Evolutionary conservation across 2,113 vertebrate species (phyloP).

Genomic region (Callipepla californica): DNA sequence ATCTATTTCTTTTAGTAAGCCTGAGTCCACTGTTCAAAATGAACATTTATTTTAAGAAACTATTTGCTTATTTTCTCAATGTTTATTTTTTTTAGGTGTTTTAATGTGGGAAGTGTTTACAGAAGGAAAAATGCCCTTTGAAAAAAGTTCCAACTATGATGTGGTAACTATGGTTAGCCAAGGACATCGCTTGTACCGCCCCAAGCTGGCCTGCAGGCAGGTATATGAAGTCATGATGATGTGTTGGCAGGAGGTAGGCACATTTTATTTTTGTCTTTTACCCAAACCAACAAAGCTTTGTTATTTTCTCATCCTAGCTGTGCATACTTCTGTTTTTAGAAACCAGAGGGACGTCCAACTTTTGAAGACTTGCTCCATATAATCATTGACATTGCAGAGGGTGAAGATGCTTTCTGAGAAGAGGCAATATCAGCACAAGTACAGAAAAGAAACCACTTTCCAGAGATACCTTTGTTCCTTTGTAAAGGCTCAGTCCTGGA

Average conservation of each 20-base stretch:
- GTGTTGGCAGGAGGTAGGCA: slow-evolving; percentile 91
- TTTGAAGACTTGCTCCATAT: slow-evolving; percentile 78
- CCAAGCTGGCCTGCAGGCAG: slow-evolving; percentile 82
- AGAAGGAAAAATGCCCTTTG: slow-evolving; percentile 93
- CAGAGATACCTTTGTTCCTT: not conserved
- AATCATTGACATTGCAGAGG: slow-evolving; percentile 79
- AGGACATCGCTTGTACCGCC: slow-evolving; percentile 89
- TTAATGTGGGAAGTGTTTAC: slow-evolving; percentile 97
- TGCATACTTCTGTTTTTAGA: slow-evolving; percentile 71
- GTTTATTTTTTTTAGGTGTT: slow-evolving; percentile 80
- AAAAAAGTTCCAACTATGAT: slow-evolving; percentile 89
- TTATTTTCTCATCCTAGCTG: not conserved
- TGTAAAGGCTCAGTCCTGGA: not conserved
- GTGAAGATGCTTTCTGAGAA: slow-evolving; percentile 77
- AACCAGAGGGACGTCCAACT: slow-evolving; percentile 80
- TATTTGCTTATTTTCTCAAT: not conserved
- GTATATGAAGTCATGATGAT: slow-evolving; percentile 90
- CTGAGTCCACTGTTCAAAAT: not conserved
- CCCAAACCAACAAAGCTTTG: not conserved
- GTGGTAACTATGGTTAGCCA: slow-evolving; percentile 91
- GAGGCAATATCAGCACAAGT: not conserved
- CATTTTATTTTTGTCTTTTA: not conserved
- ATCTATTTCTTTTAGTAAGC: not conserved
- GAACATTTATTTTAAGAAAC: not conserved
- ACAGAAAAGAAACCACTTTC: not conserved